Conservation (phyloP, 2,797 vertebrate species). For the Erethizon dorsatum region DNA sequence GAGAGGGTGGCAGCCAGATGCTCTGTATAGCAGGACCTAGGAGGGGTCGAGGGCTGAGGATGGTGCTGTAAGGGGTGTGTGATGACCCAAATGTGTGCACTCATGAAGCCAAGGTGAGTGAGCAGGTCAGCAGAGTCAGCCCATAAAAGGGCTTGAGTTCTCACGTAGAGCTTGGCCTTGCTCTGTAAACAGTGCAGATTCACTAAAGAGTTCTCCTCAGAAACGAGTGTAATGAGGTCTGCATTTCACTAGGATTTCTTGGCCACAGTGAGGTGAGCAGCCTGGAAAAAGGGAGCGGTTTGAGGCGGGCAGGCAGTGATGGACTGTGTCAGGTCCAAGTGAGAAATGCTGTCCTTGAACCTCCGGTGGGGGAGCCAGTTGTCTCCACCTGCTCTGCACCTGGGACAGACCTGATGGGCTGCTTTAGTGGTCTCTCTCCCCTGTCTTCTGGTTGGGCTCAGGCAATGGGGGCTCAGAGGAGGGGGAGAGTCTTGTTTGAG, state of each 20-base stretch:
- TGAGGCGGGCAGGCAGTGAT: not conserved
- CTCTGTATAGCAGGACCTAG: not conserved
- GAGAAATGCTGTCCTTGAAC: not conserved
- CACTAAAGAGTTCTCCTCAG: not conserved
- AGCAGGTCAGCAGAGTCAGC: not conserved
- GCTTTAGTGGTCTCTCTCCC: not conserved
- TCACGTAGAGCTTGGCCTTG: not conserved
- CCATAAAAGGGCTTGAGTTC: not conserved
- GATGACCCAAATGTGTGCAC: not conserved
- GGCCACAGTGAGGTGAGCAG: not conserved
- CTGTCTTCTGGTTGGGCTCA: not conserved
- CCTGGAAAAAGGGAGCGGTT: not conserved
- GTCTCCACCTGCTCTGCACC: not conserved
- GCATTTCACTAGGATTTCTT: not conserved
- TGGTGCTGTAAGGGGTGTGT: not conserved
- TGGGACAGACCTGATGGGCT: not conserved
- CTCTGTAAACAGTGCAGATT: not conserved
- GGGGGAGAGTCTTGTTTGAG: not conserved
- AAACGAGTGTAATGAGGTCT: not conserved
- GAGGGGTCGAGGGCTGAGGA: not conserved
- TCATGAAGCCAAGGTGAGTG: not conserved
- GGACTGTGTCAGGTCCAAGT: no score
- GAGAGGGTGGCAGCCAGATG: not conserved
- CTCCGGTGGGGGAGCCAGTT: not conserved
- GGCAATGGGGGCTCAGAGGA: not conserved